Evolutionary conservation across 2,113 vertebrate genomes (phyloP).

Genomic region (Mus pahari): DNA sequence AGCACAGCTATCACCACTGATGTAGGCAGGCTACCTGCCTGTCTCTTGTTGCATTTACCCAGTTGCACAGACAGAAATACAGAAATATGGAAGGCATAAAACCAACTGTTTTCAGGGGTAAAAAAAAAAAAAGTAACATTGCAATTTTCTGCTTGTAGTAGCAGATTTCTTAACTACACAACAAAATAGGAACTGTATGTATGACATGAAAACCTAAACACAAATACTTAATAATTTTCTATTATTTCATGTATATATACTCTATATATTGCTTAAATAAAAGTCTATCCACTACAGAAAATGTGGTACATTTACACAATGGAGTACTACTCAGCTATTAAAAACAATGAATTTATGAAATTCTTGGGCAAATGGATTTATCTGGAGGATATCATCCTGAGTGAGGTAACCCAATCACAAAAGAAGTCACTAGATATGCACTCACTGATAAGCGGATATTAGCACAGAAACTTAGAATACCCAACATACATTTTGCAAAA

Average conservation of each 20-base stretch:
- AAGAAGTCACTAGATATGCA: too few species aligned
- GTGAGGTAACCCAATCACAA: too few species aligned
- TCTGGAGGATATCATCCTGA: too few species aligned
- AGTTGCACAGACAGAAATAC: neutral
- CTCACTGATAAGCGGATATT: too few species aligned
- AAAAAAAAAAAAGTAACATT: neutral
- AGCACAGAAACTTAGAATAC: too few species aligned
- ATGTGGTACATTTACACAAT: too few species aligned
- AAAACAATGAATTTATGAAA: too few species aligned
- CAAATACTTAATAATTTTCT: neutral
- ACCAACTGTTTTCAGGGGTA: neutral
- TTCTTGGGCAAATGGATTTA: too few species aligned
- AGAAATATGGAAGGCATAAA: neutral
- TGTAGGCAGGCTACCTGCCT: neutral
- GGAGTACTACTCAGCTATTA: too few species aligned
- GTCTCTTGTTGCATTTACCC: neutral
- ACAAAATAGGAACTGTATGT: neutral
- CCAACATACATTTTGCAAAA: too few species aligned
- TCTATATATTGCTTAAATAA: neutral
- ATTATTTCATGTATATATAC: neutral
- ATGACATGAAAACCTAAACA: constrained; percentile 24
- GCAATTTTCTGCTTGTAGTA: neutral
- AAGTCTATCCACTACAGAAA: neutral
- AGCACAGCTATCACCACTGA: neutral
- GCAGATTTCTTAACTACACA: neutral